A percentile compares a stretch with the other conserved stretches of the same genome.
phyloP scores from a whole-genome alignment of 1,140 invertebrate species.

The Scaptomyza graminum region DNA sequence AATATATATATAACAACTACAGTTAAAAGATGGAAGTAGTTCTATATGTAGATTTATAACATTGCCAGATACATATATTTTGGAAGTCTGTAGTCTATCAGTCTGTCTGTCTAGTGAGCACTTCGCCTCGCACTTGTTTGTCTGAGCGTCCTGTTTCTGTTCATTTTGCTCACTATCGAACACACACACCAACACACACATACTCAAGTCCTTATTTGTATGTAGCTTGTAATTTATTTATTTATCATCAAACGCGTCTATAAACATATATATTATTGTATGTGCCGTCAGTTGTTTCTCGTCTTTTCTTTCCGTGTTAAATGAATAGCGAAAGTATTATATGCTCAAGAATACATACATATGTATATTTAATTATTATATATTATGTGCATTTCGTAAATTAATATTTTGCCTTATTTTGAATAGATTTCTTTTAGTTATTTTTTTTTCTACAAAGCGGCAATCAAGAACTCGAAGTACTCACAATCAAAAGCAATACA shows the following conservation, averaged over 20 bases:
- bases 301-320: slow-evolving; percentile 32
- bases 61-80: slow-evolving; percentile 58
- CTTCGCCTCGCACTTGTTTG: slow-evolving; percentile 68
- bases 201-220: slow-evolving; percentile 72
- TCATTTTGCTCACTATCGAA: slow-evolving; percentile 57
- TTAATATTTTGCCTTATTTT: slow-evolving; percentile 44
- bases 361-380: slow-evolving; percentile 14
- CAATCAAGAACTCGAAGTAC: slow-evolving; percentile 52
- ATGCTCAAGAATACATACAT: slow-evolving; percentile 65
- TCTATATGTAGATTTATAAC: slow-evolving; percentile 26
- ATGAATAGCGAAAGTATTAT: slow-evolving; percentile 69
- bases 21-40: slow-evolving; percentile 32
- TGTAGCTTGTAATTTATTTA: slow-evolving; percentile 77
- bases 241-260: slow-evolving; percentile 39
- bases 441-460: slow-evolving; percentile 37
- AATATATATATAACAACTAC: slow-evolving; percentile 36
- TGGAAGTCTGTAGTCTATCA: slow-evolving; percentile 21
- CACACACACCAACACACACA: slow-evolving; percentile 39
- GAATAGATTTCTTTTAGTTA: slow-evolving; percentile 25
- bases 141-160: slow-evolving; percentile 65
- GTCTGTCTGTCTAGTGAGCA: slow-evolving; percentile 43
- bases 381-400: slow-evolving; percentile 66
- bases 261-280: slow-evolving; percentile 30
- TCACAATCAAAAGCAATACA: slow-evolving; percentile 77
- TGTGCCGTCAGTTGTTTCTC: slow-evolving; percentile 30